Evolutionary conservation across 2,888 invertebrate genomes (phyloP).

Genomic region (Lasioglossum calceatum): DNA sequence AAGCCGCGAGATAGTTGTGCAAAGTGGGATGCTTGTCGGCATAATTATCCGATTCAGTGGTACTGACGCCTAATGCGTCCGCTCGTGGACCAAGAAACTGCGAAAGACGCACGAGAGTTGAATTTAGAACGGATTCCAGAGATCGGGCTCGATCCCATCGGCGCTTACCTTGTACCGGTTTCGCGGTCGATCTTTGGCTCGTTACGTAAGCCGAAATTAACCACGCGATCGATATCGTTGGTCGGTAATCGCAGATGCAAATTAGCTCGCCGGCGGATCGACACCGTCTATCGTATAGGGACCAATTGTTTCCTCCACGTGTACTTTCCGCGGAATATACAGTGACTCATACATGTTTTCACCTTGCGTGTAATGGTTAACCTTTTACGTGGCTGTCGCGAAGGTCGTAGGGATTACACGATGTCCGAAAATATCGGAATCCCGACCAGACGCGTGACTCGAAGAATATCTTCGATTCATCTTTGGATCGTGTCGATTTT

Average conservation of each 20-base stretch:
- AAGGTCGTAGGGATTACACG: not conserved
- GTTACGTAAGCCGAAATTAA: slow-evolving; percentile 50
- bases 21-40: not conserved
- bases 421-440: too few relatives aligned
- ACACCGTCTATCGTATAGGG: not conserved
- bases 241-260: slow-evolving; percentile 38
- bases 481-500: not conserved
- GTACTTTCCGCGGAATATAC: not conserved
- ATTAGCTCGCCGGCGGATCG: slow-evolving; percentile 14
- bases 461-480: not conserved
- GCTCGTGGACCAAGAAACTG: not conserved
- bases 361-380: not conserved
- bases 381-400: not conserved
- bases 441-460: too few relatives aligned
- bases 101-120: slow-evolving; percentile 22
- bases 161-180: slow-evolving; percentile 52
- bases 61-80: not conserved
- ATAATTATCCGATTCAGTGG: not conserved
- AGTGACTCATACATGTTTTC: not conserved
- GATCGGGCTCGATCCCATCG: slow-evolving; percentile 1
- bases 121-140: slow-evolving; percentile 47
- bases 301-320: not conserved
- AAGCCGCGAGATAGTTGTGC: not conserved
- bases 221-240: slow-evolving; percentile 18
- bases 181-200: slow-evolving; percentile 25